phyloP scores from a whole-genome alignment of 2,797 vertebrate species.

The Darevskia nairensis region DNA sequence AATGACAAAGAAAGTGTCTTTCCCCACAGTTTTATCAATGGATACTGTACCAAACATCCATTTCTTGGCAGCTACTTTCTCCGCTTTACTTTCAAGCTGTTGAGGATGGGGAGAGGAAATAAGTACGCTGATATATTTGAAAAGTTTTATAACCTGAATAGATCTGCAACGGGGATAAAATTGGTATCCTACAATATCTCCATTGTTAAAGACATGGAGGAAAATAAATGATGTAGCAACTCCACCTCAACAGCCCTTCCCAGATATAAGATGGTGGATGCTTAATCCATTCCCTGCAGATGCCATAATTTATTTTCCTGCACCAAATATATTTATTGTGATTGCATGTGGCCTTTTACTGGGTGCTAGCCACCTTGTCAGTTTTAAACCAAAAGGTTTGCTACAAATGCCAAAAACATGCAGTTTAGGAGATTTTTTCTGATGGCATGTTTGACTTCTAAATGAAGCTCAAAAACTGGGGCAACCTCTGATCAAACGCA shows the following conservation, averaged over 20 bases:
- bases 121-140: neutral
- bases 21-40: constrained; percentile 79
- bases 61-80: neutral
- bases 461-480: too few species aligned
- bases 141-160: neutral
- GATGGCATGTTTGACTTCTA: neutral
- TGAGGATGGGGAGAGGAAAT: neutral
- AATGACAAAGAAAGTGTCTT: constrained; percentile 78
- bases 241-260: neutral
- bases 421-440: neutral
- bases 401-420: neutral
- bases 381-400: too few species aligned
- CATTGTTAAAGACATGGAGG: neutral
- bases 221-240: neutral
- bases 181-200: neutral
- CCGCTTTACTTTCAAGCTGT: constrained; percentile 79
- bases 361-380: neutral
- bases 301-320: neutral
- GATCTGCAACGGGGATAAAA: neutral
- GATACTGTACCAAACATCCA: constrained; percentile 76
- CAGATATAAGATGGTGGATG: neutral
- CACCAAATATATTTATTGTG: neutral
- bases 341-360: too few species aligned
- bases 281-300: neutral
- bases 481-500: neutral